These are phyloP conservation scores for Myotis vivesi DNA, from an alignment of 2,797 vertebrate genomes.

Conservation along the genomic window DNA sequence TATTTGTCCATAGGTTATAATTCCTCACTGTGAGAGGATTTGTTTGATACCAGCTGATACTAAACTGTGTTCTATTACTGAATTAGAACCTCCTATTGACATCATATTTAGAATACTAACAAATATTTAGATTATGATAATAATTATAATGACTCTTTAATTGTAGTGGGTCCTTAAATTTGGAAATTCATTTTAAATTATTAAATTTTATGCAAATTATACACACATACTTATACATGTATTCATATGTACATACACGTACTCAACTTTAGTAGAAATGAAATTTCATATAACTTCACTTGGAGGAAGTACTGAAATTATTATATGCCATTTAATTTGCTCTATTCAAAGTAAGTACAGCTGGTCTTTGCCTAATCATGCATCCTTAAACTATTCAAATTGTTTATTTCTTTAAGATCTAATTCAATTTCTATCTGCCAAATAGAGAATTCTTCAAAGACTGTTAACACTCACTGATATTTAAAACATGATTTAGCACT, in stretches of 20 bases:
- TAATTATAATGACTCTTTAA: not conserved
- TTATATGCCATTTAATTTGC: not conserved
- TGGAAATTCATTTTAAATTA: not conserved
- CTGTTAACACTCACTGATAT: constrained; percentile 57
- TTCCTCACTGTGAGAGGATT: not conserved
- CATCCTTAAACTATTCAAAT: not conserved
- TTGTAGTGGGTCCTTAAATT: not conserved
- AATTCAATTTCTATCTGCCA: constrained; percentile 49
- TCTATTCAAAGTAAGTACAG: not conserved
- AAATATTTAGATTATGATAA: not conserved
- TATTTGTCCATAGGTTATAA: not conserved
- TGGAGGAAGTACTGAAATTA: not conserved
- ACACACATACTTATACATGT: not conserved
- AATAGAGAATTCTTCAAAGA: constrained; percentile 53
- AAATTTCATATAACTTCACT: not conserved
- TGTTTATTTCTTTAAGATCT: constrained; percentile 40
- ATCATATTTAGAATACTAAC: not conserved
- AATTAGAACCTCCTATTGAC: not conserved
- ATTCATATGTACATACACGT: not conserved
- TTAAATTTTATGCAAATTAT: not conserved
- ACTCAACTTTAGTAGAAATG: not conserved
- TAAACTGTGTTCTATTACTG: not conserved
- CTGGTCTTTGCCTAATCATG: not conserved
- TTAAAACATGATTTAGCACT: constrained; percentile 64
- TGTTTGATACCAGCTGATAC: not conserved